Base-by-base conservation (phyloP, 2,888 invertebrate species). In the Siphonodentalium dalli region DNA sequence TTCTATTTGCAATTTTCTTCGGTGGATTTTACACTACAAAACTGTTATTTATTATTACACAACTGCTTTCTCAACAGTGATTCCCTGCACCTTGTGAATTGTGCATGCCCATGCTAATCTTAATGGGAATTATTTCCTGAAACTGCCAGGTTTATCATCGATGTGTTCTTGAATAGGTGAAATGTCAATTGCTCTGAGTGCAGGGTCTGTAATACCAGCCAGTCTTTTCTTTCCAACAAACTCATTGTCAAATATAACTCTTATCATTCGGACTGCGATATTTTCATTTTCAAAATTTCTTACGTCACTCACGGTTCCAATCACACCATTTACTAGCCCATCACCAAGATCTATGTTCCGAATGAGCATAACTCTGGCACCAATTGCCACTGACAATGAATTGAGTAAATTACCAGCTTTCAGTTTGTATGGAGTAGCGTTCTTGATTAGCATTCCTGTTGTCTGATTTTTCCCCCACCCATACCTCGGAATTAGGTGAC, bases 31-130 rank as follows among this genome's bases (percentile, higher is more conserved):
- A n/a, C n/a, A n/a, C n/a, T n/a, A n/a, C n/a, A n/a, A n/a, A n/a
- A n/a, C n/a, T n/a, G n/a, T n/a, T n/a, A n/a, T n/a, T n/a, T n/a
- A n/a, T n/a, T n/a, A 34, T 13, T 45, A 15, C 6, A 45, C 45
- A 23, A n/a, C 45, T 13, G 35, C 27, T 26, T 45, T 18, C 26
- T 13, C 7, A 23, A 15, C 8, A n/a, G 45, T 45, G 26, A 34
- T 20, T 3, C 45, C 45, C 18, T 45, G 45, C 2, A 45, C 45
- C 26, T 45, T 45, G 15, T 45, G 45, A 24, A 35, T 35, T 9
- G 45, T 45, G n/a, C 45, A 45, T 11, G 45, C 45, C 45, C 45
- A 45, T 3, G 45, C 34, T 13, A 45, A 18, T n/a, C 18, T 18
- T 21, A 45, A 18, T 21, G 45, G 43, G 15, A 43, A 43, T 18